Percentiles rank a stretch among this genome's conserved stretches.
Conservation (phyloP, 1,140 invertebrate genomes). For the Drosophila triauraria region DNA sequence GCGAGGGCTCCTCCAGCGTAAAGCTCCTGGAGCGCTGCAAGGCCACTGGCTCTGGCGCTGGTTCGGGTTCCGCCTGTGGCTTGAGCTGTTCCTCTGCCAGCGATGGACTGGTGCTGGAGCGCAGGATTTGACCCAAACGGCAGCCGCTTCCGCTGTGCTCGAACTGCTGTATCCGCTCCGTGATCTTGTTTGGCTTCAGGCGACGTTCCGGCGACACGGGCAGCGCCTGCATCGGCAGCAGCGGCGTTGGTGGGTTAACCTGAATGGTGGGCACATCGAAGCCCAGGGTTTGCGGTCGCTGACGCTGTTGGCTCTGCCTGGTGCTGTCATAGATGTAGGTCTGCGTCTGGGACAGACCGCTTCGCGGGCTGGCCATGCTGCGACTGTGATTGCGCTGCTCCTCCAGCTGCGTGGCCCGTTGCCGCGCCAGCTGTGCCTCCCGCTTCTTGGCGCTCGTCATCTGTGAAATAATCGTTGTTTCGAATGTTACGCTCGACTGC, state of each 20-base stretch:
- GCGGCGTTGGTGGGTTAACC: constrained; percentile 76
- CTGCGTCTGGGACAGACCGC: constrained; percentile 40
- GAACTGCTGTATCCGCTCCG: constrained; percentile 61
- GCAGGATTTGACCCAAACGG: constrained; percentile 25
- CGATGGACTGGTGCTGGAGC: constrained; percentile 62
- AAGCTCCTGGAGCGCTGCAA: constrained; percentile 87
- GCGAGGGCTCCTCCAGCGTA: constrained; percentile 87
- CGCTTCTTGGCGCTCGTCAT: constrained; percentile 63
- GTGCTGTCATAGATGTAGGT: constrained; percentile 70
- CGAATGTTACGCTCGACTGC: constrained; percentile 50
- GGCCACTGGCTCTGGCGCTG: not conserved
- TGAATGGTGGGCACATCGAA: constrained; percentile 57
- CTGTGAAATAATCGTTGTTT: constrained; percentile 24
- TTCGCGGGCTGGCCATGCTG: constrained; percentile 22
- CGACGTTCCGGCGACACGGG: constrained; percentile 14
- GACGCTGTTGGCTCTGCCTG: constrained; percentile 3
- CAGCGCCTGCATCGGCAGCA: not conserved
- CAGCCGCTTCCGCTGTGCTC: constrained; percentile 28
- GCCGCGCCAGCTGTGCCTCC: constrained; percentile 75
- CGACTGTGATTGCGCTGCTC: constrained; percentile 31
- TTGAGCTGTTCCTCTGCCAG: not conserved
- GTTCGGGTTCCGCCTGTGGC: too few species aligned
- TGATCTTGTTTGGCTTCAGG: constrained; percentile 56
- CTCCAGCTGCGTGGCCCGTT: constrained; percentile 73
- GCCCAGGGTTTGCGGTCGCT: constrained; percentile 33